Conservation (phyloP, 2,797 vertebrate species). For the Sebastes trivittatus region DNA sequence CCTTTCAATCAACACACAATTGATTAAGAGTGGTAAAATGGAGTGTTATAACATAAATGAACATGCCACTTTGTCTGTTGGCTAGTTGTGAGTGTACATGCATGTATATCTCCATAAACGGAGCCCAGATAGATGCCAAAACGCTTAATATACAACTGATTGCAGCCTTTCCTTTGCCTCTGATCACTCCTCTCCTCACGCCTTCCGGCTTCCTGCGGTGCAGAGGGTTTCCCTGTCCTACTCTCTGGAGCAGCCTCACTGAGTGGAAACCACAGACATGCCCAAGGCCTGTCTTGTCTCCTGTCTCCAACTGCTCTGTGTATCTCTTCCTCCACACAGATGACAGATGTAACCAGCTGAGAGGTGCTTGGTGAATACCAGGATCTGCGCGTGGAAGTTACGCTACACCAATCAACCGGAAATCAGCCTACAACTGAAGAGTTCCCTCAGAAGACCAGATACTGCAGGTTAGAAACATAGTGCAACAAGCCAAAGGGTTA, state of each 20-base stretch:
- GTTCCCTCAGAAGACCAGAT: background rate
- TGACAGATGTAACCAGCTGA: slow-evolving; percentile 14
- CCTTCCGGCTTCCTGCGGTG: slow-evolving; percentile 4
- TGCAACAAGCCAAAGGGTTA: background rate
- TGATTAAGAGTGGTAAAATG: background rate
- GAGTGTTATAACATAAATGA: background rate
- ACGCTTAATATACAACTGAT: slow-evolving; percentile 1
- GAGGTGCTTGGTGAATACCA: background rate
- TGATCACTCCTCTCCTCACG: background rate
- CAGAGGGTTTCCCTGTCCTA: slow-evolving; percentile 24
- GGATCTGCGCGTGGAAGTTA: background rate
- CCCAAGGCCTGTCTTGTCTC: slow-evolving; percentile 10
- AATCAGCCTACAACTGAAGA: background rate
- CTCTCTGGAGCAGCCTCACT: slow-evolving; percentile 2
- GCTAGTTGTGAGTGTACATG: background rate
- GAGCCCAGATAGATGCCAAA: background rate
- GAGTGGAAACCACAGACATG: slow-evolving; percentile 28
- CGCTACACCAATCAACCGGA: background rate
- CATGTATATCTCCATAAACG: background rate
- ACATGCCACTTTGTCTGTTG: background rate
- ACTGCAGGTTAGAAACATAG: background rate
- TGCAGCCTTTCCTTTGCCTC: background rate
- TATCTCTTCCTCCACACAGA: background rate
- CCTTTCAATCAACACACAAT: background rate
- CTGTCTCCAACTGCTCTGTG: slow-evolving; percentile 7